Percentiles rank a stretch among this genome's conserved stretches.
Conservation (phyloP, 2,113 vertebrate genomes). For the Stigmatopora nigra region DNA sequence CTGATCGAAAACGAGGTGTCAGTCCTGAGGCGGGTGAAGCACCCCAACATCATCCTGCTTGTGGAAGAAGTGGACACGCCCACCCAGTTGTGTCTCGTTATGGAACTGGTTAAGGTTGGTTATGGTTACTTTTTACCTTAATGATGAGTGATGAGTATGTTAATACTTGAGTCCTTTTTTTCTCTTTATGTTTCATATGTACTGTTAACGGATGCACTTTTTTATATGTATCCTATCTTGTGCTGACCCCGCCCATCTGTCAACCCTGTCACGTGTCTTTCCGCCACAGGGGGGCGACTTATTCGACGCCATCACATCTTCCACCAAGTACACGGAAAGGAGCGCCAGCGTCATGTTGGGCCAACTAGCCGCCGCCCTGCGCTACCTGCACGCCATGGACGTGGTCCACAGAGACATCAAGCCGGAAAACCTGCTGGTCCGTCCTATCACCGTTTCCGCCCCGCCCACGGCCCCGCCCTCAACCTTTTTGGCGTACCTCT, state of each 20-base stretch:
- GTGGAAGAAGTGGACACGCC: slow-evolving; percentile 92
- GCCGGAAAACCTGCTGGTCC: slow-evolving; percentile 93
- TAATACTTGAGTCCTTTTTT: too few species aligned
- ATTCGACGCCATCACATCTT: slow-evolving; percentile 95
- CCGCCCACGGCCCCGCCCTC: background rate
- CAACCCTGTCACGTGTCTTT: too few species aligned
- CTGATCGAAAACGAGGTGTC: slow-evolving; percentile 96
- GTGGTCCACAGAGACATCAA: slow-evolving; percentile 97
- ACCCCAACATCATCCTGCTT: slow-evolving; percentile 97
- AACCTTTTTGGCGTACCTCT: background rate
- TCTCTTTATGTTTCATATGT: too few species aligned
- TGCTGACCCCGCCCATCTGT: too few species aligned
- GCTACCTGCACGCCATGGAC: slow-evolving; percentile 86
- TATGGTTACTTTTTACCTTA: too few species aligned
- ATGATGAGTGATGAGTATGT: too few species aligned
- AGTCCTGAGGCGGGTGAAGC: slow-evolving; percentile 87
- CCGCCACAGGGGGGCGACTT: slow-evolving; percentile 84
- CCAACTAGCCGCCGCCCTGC: slow-evolving; percentile 86
- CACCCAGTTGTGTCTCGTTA: slow-evolving; percentile 87
- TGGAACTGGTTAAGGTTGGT: slow-evolving; percentile 92
- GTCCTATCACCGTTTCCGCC: background rate
- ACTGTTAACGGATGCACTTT: too few species aligned
- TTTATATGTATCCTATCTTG: too few species aligned
- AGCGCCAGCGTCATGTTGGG: slow-evolving; percentile 91
- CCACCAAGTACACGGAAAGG: slow-evolving; percentile 90